Conservation (phyloP, 2,113 vertebrate species). For the Pontoporia blainvillei region DNA sequence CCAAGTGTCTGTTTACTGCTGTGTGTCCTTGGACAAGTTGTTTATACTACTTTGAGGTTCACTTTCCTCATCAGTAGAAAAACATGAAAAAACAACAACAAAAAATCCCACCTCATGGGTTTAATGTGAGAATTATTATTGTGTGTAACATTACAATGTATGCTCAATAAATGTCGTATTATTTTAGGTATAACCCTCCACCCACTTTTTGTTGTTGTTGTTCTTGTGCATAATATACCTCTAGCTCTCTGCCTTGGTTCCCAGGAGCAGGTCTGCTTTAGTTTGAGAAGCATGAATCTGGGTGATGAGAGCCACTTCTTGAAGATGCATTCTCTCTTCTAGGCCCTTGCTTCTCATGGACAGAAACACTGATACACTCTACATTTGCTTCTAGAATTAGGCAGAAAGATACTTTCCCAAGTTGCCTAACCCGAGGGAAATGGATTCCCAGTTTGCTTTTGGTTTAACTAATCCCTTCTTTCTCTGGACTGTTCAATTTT, state of each 20-base stretch:
- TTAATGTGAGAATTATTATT: background rate
- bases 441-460: conserved; percentile 3
- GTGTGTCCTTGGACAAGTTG: background rate
- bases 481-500: background rate
- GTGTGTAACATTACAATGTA: background rate
- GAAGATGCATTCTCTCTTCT: background rate
- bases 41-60: background rate
- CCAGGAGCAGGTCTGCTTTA: background rate
- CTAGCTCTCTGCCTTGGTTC: background rate
- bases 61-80: background rate
- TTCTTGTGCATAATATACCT: background rate
- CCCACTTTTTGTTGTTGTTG: background rate
- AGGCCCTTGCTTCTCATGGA: background rate
- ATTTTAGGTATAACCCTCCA: background rate
- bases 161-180: background rate
- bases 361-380: background rate
- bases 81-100: background rate
- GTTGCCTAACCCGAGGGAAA: background rate
- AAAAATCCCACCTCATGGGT: rapidly evolving
- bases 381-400: background rate
- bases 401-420: background rate
- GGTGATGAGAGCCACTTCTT: background rate
- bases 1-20: background rate
- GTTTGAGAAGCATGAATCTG: background rate
- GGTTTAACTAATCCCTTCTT: conserved; percentile 24